phyloP scores from a whole-genome alignment of 2,113 vertebrate species.

The Myotis yumanensis region DNA sequence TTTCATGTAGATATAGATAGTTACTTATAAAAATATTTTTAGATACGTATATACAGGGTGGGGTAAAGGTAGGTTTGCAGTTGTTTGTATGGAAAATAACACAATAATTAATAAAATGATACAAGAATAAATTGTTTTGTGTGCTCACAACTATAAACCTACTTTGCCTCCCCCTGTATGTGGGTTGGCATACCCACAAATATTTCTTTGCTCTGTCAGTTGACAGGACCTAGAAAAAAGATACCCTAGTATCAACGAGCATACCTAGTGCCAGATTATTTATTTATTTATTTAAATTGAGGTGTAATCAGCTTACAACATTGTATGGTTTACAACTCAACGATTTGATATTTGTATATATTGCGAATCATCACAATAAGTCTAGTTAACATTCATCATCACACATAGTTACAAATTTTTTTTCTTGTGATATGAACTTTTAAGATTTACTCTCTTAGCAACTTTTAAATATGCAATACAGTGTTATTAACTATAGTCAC shows the following conservation, averaged over 20 bases:
- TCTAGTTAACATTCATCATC: not conserved
- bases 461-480: not conserved
- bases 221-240: not conserved
- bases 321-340: not conserved
- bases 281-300: not conserved
- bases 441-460: not conserved
- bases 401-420: not conserved
- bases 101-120: not conserved
- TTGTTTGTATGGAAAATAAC: not conserved
- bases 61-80: not conserved
- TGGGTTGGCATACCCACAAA: not conserved
- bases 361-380: not conserved
- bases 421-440: not conserved
- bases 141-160: not conserved
- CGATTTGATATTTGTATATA: not conserved
- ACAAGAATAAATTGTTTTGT: not conserved
- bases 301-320: not conserved
- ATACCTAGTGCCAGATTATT: not conserved
- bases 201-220: not conserved
- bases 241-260: not conserved
- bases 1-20: not conserved
- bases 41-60: not conserved
- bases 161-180: not conserved
- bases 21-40: not conserved
- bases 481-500: not conserved